Base-by-base conservation (phyloP, 2,113 vertebrate species). In the Oryzias javanicus region DNA sequence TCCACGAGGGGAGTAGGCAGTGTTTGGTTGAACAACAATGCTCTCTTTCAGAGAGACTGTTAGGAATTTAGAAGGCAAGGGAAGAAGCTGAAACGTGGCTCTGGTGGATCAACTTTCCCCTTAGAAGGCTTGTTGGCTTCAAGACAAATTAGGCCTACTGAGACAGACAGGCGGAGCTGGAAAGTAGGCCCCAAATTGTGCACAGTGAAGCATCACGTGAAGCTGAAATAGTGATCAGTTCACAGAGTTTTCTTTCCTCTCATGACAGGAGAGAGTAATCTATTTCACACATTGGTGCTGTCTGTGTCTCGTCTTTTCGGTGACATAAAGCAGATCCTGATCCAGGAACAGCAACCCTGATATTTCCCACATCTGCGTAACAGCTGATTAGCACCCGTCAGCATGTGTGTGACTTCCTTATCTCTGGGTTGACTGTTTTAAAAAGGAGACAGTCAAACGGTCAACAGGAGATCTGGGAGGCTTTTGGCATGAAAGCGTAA, bases 21-120 rank as follows among this genome's bases (percentile, higher is more conserved):
- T 77, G 67, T 78, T 67, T 50, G 46, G 71, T 70, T 60, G 75
- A 74, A 79, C 69, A 56, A 92, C 91, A 92, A 92, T 80, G 84
- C 76, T 16, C 48, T 60, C 89, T 89, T 93, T 93, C 86, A 91
- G 65, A 76, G 51, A 76, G 78, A 82, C 86, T 87, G 42, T 76
- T 83, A 79, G 88, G 78, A 90, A 89, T 90, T 81, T 80, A 72
- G 87, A 55, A 64, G 79, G 71, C 64, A 64, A 79, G 69, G 80
- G 76, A 78, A 80, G 78, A 84, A 14, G 58, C 64, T 67, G 74
- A 82, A 79, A 87, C 60, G 79, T 83, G 77, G 80, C 79, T 76
- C 15, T 57, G 74, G 65, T 53, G 75, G 78, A 79, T 86, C 77
- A 35, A 48, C 72, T 86, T 85, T 77, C 76, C 55, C 29, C 54